phyloP scores from a whole-genome alignment of 2,113 vertebrate species.

The Orientallactaga bullata region DNA sequence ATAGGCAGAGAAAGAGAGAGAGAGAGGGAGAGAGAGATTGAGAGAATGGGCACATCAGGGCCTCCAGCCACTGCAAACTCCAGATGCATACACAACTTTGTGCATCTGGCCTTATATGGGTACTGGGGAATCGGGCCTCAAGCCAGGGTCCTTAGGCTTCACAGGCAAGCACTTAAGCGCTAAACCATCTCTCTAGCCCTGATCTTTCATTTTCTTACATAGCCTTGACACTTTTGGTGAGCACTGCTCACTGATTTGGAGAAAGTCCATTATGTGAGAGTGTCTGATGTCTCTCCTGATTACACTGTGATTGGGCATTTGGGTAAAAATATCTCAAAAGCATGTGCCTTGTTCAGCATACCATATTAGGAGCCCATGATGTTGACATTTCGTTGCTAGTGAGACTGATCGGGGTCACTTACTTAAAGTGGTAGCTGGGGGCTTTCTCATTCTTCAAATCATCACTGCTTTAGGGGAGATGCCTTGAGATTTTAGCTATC shows the following conservation, averaged over 20 bases:
- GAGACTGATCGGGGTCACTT: background rate
- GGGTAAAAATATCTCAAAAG: background rate
- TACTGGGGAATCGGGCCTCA: no score
- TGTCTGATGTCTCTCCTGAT: background rate
- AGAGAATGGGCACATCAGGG: no score
- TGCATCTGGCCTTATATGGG: no score
- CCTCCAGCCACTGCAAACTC: no score
- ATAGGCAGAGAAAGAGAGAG: no score
- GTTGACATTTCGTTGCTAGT: background rate
- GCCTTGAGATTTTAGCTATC: background rate
- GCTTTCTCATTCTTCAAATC: constrained; percentile 11
- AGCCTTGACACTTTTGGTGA: background rate
- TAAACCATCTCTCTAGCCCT: no score
- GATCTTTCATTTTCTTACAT: background rate
- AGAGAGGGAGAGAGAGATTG: no score
- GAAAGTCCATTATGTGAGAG: background rate
- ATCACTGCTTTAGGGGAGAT: background rate
- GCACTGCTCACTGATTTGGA: background rate
- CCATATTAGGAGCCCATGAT: accelerated
- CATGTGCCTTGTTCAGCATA: background rate
- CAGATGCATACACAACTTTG: no score
- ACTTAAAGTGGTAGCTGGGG: background rate
- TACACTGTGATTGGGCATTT: background rate
- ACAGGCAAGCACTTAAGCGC: no score
- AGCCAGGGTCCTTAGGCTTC: no score